Evolutionary conservation across 2,797 vertebrate species (phyloP).

Genomic region (Brachymystax lenok): DNA sequence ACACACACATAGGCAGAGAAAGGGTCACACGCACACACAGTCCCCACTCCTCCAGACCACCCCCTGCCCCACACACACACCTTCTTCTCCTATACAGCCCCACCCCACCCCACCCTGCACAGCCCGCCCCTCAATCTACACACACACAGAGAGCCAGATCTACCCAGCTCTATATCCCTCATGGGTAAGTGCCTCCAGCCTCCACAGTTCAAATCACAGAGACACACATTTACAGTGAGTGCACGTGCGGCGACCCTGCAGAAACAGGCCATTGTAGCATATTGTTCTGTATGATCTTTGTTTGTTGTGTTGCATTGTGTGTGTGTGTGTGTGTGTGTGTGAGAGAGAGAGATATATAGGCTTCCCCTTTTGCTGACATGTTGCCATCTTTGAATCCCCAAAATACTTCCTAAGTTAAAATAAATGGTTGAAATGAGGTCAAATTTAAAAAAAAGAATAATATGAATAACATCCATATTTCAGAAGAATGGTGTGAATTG

Average conservation of each 20-base stretch:
- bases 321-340: no score
- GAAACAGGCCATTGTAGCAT: background rate
- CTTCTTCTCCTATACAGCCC: background rate
- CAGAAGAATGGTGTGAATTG: background rate
- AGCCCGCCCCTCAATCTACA: background rate
- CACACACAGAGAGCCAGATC: background rate
- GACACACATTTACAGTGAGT: background rate
- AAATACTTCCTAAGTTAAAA: conserved; percentile 43
- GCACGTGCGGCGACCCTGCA: no score
- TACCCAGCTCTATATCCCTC: background rate
- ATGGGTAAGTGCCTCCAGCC: background rate
- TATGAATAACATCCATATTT: background rate
- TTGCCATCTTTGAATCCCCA: background rate
- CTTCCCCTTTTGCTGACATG: background rate
- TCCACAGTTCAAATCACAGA: background rate
- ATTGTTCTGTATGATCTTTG: background rate
- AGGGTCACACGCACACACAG: background rate
- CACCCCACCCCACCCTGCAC: background rate
- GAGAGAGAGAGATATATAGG: background rate
- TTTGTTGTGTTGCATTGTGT: background rate
- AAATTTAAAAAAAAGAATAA: conserved; percentile 5
- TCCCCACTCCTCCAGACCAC: background rate
- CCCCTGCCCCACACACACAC: background rate
- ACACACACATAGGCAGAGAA: background rate
- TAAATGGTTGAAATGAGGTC: conserved; percentile 21